Conservation (phyloP, 1,140 invertebrate species). For the Sarcophaga peregrina region DNA sequence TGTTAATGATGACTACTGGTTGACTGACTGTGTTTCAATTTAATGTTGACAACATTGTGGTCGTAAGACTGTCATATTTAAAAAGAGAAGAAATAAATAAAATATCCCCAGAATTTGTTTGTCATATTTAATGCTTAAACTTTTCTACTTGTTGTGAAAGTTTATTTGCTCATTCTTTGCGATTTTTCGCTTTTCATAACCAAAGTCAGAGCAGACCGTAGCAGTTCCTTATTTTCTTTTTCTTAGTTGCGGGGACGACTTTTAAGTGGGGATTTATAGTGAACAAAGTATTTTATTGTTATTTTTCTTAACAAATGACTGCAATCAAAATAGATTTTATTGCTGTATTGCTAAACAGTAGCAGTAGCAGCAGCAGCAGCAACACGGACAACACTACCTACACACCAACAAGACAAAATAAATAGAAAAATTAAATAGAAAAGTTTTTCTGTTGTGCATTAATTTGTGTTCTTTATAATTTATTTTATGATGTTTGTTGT, state of each 20-base stretch:
- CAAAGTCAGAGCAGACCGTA: neutral
- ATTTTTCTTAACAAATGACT: constrained; percentile 41
- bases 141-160: constrained; percentile 26
- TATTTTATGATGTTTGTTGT: constrained; percentile 34
- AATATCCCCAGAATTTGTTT: constrained; percentile 5
- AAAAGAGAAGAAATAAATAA: neutral
- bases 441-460: constrained; percentile 38
- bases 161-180: constrained; percentile 9
- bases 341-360: constrained; percentile 7
- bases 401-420: neutral
- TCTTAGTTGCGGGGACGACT: constrained; percentile 25
- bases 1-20: too few species aligned
- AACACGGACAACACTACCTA: neutral
- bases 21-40: too few species aligned
- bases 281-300: constrained; percentile 34
- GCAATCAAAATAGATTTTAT: constrained; percentile 39
- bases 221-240: neutral
- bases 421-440: constrained; percentile 8
- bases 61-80: neutral
- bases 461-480: constrained; percentile 42
- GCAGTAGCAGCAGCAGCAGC: neutral
- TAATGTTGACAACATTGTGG: neutral
- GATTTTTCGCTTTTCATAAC: neutral
- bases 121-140: constrained; percentile 38
- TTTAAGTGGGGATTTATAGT: constrained; percentile 39